Evolutionary conservation across 2,888 invertebrate species (phyloP).

Genomic region (Mylabris sibirica): DNA sequence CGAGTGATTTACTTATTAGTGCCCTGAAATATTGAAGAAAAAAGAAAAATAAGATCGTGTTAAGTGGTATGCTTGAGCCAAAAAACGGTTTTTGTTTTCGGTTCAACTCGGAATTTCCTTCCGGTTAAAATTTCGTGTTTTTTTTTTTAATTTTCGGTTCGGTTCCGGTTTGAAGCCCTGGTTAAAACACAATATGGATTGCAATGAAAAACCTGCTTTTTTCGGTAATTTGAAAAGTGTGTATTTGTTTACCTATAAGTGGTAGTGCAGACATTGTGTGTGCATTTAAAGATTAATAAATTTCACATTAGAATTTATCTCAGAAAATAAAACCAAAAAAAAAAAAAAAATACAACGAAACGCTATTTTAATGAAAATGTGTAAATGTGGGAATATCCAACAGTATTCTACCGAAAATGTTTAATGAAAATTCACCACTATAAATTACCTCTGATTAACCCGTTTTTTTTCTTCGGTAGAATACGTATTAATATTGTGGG

Average conservation of each 20-base stretch:
- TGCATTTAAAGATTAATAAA: constrained; percentile 38
- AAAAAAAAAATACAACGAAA: too few relatives aligned
- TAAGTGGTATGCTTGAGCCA: too few relatives aligned
- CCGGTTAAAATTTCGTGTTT: too few relatives aligned
- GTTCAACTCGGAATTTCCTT: too few relatives aligned
- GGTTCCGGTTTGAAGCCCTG: too few relatives aligned
- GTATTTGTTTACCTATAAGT: constrained; percentile 50
- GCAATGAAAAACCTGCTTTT: constrained; percentile 12
- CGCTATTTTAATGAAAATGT: background rate
- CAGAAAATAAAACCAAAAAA: constrained; percentile 17
- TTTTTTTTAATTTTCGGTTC: too few relatives aligned
- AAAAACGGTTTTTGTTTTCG: too few relatives aligned
- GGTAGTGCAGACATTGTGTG: constrained; percentile 44
- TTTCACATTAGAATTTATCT: constrained; percentile 32
- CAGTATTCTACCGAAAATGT: background rate
- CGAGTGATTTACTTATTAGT: too few relatives aligned
- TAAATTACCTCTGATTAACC: background rate
- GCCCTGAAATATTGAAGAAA: too few relatives aligned
- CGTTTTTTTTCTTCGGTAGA: background rate
- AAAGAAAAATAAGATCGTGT: background rate
- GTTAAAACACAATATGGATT: too few relatives aligned
- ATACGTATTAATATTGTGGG: background rate
- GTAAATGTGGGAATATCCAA: background rate
- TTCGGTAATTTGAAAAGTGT: constrained; percentile 25
- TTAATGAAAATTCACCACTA: constrained; percentile 13